Percentiles rank a stretch among this genome's conserved stretches.
phyloP scores from a whole-genome alignment of 2,888 invertebrate species.

The Hymenopus coronatus region DNA sequence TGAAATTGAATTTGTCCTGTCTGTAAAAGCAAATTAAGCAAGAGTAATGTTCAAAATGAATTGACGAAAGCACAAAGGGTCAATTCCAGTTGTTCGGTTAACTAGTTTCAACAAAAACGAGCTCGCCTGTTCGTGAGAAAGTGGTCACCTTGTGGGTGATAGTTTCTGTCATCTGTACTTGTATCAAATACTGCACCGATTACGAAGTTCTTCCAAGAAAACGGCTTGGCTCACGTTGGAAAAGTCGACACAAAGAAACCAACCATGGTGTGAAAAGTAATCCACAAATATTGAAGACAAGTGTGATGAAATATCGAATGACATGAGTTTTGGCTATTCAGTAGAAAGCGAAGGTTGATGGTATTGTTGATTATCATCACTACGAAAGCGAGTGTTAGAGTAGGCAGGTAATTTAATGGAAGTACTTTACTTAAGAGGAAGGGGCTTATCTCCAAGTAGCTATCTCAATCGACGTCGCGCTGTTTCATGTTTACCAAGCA shows the following conservation, averaged over 20 bases:
- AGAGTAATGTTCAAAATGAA: no score
- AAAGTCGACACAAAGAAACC: not conserved
- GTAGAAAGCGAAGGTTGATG: not conserved
- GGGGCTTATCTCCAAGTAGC: slow-evolving; percentile 18
- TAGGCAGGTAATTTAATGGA: slow-evolving; percentile 25
- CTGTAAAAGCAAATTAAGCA: no score
- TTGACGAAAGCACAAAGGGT: no score
- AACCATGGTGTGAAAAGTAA: not conserved
- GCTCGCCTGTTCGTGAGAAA: no score
- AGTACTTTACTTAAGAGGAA: slow-evolving; percentile 24
- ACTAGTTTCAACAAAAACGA: no score
- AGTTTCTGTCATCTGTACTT: no score
- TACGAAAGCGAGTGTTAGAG: not conserved
- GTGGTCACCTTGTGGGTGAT: no score
- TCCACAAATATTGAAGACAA: not conserved
- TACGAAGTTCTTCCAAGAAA: not conserved
- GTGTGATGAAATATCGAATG: not conserved
- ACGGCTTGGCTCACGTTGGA: not conserved
- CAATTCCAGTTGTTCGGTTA: no score
- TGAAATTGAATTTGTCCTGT: no score
- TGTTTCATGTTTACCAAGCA: not conserved
- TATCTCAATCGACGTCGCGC: not conserved
- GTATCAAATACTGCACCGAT: no score
- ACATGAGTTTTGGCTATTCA: not conserved
- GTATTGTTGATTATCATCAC: not conserved